These are phyloP conservation scores for Oncorhynchus nerka DNA, from an alignment of 2,113 vertebrate genomes.

Conservation along the genomic window DNA sequence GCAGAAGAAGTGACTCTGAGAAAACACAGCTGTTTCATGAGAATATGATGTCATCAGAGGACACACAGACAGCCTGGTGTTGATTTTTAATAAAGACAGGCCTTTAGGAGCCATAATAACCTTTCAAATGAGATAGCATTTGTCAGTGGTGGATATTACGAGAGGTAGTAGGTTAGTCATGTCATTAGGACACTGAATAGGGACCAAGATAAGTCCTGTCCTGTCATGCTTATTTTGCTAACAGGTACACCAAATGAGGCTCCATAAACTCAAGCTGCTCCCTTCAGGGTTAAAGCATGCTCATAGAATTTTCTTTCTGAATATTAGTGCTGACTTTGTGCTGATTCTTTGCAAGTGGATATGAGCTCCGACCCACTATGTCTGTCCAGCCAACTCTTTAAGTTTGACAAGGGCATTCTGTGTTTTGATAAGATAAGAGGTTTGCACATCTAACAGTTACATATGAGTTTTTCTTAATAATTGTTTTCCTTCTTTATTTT, in stretches of 20 bases:
- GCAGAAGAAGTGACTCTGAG: conserved; percentile 84
- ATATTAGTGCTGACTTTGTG: not conserved
- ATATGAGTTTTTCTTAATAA: not conserved
- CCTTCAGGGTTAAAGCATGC: not conserved
- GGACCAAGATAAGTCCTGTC: not conserved
- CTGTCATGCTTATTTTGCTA: not conserved
- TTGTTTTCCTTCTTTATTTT: not conserved
- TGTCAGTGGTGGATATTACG: conserved; percentile 3
- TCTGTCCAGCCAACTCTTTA: not conserved
- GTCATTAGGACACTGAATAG: not conserved
- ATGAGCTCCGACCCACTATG: not conserved
- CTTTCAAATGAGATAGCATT: conserved; percentile 16
- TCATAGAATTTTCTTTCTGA: not conserved
- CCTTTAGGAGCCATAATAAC: conserved; percentile 52
- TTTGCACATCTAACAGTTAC: not conserved
- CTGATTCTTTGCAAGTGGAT: not conserved
- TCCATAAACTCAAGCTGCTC: not conserved
- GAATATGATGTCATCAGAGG: conserved; percentile 84
- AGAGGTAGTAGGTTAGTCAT: conserved; percentile 22
- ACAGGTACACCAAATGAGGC: not conserved
- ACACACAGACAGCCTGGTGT: conserved; percentile 73
- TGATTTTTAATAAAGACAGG: conserved; percentile 70
- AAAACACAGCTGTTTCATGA: conserved; percentile 86
- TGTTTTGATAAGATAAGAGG: not conserved
- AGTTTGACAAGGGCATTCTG: not conserved